Evolutionary conservation across 2,113 vertebrate species (phyloP), one percentile per base, ranked within the genome.

Genomic region (Corythornis madagascariensis): DNA sequence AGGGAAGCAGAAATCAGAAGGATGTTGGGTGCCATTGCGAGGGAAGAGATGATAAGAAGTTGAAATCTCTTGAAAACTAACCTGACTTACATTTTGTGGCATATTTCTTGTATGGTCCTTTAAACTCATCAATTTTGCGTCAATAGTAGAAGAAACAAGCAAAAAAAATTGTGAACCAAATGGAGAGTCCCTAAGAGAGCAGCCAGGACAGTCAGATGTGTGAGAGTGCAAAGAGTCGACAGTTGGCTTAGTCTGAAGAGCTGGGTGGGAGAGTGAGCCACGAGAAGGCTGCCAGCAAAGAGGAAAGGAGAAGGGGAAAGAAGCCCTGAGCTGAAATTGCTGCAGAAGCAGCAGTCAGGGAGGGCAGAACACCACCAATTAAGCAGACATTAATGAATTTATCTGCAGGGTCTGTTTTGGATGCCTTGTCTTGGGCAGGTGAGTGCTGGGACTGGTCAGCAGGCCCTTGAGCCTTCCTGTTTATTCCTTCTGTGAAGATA

Each of bases 201-300:
- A 61, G 0, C 9, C 0, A 4, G 53, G 50, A 16, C 7, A 18
- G 48, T 4, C 1, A 11, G 29, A 4, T 45, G 16, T 38, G 14
- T 43, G 15, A 57, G 21, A 65, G 67, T 22, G 20, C 19, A 56
- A 40, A 35, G 35, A 31, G 29, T 1, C 24, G 75, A 59, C 12
- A 21, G 5, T 38, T 55, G 21, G 3, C 13, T 38, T 20, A 15
- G 21, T 59, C 4, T 31, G 12, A 59, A 5, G 75, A 64, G 43
- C 35, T 73, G 40, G 25, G 0, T 28, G 72, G 55, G 9, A 42
- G 55, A 52, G 38, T 18, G 28, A 55, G 15, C 1, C 1, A 9
- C 4, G 47, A 18, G 16, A 21, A 48, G 42, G 33, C 35, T 43
- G 17, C 16, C 7, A 8, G 1, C 0, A 3, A 63, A 52, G 21